These are phyloP conservation scores for Tapirus terrestris DNA, from an alignment of 2,113 vertebrate species.

Conservation along the genomic window DNA sequence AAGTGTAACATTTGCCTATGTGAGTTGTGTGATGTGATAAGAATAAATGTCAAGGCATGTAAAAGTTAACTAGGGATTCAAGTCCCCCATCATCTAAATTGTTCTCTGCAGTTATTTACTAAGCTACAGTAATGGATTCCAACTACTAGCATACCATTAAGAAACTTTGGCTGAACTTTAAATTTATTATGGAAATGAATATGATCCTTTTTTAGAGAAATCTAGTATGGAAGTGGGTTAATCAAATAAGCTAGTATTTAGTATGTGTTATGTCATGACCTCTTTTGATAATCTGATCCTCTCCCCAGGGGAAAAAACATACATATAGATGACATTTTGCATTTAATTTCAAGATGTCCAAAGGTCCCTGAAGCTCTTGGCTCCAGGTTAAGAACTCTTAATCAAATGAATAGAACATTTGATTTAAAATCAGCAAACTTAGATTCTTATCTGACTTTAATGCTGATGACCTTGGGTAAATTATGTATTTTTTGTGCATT, in stretches of 20 bases:
- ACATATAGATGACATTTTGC: conserved; percentile 36
- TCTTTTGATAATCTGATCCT: conserved; percentile 54
- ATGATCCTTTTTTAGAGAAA: conserved; percentile 15
- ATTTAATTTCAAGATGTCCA: conserved; percentile 54
- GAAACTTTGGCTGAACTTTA: conserved; percentile 43
- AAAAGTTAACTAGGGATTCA: neutral
- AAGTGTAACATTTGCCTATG: neutral
- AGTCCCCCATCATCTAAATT: neutral
- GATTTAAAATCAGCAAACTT: conserved; percentile 54
- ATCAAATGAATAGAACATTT: conserved; percentile 26
- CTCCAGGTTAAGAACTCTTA: conserved; percentile 52
- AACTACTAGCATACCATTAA: conserved; percentile 9
- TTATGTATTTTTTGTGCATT: conserved; percentile 42
- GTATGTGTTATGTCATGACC: conserved; percentile 22
- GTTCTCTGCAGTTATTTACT: conserved; percentile 39
- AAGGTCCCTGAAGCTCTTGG: conserved; percentile 43
- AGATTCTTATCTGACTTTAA: conserved; percentile 42
- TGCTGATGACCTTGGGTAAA: conserved; percentile 45
- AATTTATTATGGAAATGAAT: conserved; percentile 56
- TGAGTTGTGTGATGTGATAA: conserved; percentile 1
- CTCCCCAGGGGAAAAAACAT: neutral
- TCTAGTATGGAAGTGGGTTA: neutral
- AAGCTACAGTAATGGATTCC: conserved; percentile 33
- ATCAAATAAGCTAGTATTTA: conserved; percentile 31
- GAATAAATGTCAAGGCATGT: neutral